Evolutionary conservation across 2,797 vertebrate species (phyloP).

Genomic region (Cyprinella venusta): DNA sequence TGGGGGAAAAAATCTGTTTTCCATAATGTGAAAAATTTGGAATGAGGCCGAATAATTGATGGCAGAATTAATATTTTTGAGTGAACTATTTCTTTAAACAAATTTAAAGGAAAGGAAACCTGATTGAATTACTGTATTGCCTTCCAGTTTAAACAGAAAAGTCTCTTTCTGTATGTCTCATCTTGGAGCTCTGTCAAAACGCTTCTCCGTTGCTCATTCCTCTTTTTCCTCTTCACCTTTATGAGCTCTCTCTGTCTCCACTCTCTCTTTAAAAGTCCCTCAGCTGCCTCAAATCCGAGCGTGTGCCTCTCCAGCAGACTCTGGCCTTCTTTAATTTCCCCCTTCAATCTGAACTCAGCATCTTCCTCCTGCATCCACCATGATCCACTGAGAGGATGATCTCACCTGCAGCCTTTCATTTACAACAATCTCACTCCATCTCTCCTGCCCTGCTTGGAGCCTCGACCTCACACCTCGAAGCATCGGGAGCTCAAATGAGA

Average conservation of each 20-base stretch:
- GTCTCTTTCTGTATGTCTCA: background rate
- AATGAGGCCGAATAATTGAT: background rate
- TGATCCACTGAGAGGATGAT: constrained; percentile 30
- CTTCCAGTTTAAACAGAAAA: background rate
- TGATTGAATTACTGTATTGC: background rate
- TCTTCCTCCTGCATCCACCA: constrained; percentile 13
- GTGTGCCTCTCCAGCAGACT: constrained; percentile 42
- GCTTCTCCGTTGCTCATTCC: background rate
- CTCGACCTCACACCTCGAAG: constrained; percentile 33
- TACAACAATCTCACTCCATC: constrained; percentile 31
- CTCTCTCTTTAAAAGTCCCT: constrained; percentile 39
- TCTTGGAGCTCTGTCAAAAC: constrained; percentile 22
- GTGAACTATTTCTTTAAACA: background rate
- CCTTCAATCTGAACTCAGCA: constrained; percentile 51
- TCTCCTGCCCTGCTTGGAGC: constrained; percentile 6
- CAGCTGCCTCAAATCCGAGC: constrained; percentile 9
- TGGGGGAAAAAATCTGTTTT: background rate
- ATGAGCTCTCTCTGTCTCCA: constrained; percentile 32
- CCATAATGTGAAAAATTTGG: background rate
- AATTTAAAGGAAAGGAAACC: background rate
- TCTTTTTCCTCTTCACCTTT: background rate
- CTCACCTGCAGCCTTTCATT: constrained; percentile 48
- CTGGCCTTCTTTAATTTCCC: constrained; percentile 36
- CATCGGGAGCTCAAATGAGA: constrained; percentile 55
- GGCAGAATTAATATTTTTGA: background rate